These are phyloP conservation scores for Heliornis fulica DNA, from an alignment of 2,113 vertebrate genomes.

Conservation along the genomic window DNA sequence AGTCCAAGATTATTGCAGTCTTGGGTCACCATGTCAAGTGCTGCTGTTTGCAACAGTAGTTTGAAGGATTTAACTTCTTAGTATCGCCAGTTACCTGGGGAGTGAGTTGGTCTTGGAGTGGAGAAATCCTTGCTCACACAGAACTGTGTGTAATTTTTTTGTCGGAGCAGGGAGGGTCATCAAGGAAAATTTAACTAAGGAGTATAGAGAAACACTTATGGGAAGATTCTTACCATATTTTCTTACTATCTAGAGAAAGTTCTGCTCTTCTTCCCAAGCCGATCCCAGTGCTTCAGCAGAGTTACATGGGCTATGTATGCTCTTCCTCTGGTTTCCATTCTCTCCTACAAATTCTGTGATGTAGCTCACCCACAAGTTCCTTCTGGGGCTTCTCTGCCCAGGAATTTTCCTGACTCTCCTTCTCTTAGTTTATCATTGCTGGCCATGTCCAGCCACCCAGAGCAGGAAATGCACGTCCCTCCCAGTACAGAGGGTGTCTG, in stretches of 20 bases:
- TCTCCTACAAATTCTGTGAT: background rate
- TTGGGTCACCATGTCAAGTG: slow-evolving; percentile 62
- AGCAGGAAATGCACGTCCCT: background rate
- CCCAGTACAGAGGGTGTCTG: accelerated
- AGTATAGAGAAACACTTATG: background rate
- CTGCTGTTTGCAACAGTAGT: slow-evolving; percentile 44
- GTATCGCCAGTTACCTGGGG: background rate
- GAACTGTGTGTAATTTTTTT: background rate
- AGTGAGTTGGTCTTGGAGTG: background rate
- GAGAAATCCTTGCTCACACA: background rate
- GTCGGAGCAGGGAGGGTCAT: background rate
- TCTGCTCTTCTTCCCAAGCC: background rate
- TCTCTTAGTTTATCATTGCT: background rate
- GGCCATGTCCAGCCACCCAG: background rate
- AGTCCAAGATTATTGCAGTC: slow-evolving; percentile 41
- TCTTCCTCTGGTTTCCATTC: background rate
- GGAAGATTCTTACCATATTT: background rate
- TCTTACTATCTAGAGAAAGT: background rate
- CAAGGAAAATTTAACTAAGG: background rate
- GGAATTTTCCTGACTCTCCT: background rate
- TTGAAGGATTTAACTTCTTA: slow-evolving; percentile 57
- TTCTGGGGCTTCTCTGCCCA: background rate
- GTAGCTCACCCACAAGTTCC: background rate
- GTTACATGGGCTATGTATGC: accelerated
- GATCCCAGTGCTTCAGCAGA: background rate